These are phyloP conservation scores for Diplogasteroides magnus DNA, from an alignment of 1,140 invertebrate genomes.

Conservation along the genomic window DNA sequence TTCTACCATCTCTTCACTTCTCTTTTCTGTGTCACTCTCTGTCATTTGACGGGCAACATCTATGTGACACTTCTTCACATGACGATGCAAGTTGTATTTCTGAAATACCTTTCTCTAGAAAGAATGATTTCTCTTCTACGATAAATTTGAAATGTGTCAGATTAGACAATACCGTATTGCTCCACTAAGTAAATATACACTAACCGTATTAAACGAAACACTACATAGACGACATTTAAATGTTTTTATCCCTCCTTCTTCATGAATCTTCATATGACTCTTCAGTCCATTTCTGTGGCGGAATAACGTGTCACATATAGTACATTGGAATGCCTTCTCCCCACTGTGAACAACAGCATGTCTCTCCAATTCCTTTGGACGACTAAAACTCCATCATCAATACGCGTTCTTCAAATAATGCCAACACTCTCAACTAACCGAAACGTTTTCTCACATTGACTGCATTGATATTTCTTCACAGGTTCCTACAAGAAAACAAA, in stretches of 20 bases:
- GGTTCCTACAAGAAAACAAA: neutral
- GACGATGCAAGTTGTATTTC: neutral
- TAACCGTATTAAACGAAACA: neutral
- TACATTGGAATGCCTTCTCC: neutral
- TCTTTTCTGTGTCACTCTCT: neutral
- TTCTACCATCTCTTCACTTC: neutral
- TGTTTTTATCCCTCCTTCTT: neutral
- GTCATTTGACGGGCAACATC: no score
- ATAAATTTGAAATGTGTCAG: neutral
- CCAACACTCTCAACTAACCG: neutral
- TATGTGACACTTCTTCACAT: neutral
- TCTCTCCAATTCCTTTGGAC: constrained; percentile 20
- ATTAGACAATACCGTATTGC: constrained; percentile 4
- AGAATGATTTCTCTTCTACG: neutral
- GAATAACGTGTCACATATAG: neutral
- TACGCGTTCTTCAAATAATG: constrained; percentile 1
- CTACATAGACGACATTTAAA: neutral
- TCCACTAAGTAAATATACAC: constrained; percentile 1
- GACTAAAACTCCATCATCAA: constrained; percentile 14
- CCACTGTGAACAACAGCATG: constrained; percentile 12
- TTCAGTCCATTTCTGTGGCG: neutral
- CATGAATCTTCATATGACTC: neutral
- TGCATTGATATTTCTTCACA: neutral
- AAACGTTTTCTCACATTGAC: neutral
- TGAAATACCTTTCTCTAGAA: neutral